Conservation (phyloP, 2,888 invertebrate species). For the Fragum whitleyi region DNA sequence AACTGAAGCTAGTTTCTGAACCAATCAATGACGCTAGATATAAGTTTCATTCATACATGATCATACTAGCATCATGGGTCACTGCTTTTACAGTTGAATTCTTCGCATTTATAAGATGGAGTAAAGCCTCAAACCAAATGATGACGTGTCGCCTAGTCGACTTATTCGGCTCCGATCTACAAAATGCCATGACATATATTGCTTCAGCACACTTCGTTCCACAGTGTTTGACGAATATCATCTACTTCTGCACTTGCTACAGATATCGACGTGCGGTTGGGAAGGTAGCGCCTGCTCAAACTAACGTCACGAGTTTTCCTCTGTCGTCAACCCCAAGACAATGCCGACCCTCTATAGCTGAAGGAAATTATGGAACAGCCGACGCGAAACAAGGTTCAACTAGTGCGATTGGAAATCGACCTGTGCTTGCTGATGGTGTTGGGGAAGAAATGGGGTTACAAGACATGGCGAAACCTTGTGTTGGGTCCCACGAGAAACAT, state of each 20-base stretch:
- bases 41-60: neutral
- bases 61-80: neutral
- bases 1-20: neutral
- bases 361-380: too few species aligned
- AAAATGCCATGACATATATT: neutral
- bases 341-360: neutral
- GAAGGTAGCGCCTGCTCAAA: neutral
- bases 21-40: too few species aligned
- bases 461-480: too few species aligned
- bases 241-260: neutral
- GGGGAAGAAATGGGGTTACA: too few species aligned
- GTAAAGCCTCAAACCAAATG: too few species aligned
- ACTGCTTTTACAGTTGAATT: neutral
- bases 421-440: too few species aligned
- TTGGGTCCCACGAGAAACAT: too few species aligned
- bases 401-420: too few species aligned
- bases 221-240: constrained; percentile 9
- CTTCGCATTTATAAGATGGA: neutral
- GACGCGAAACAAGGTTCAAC: too few species aligned
- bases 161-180: neutral
- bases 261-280: neutral
- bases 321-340: neutral
- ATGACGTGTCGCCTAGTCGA: neutral
- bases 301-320: neutral
- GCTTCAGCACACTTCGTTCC: neutral